Conservation (phyloP, 2,113 vertebrate species). For the Acinonyx jubatus region DNA sequence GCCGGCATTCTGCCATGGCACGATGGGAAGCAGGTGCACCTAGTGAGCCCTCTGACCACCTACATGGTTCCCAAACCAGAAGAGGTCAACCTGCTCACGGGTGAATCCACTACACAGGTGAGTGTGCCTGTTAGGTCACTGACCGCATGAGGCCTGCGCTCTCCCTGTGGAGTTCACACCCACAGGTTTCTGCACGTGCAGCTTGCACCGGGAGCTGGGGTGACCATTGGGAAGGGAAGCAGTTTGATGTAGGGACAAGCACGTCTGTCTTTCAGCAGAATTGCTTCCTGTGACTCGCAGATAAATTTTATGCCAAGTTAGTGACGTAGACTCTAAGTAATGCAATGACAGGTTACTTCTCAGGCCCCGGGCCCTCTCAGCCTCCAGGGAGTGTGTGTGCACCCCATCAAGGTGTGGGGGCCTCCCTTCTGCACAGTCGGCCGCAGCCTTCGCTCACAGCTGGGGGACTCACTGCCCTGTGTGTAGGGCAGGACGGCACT, state of each 20-base stretch:
- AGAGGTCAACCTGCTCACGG: constrained; percentile 94
- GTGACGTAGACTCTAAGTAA: fast-evolving
- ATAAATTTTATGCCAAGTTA: fast-evolving
- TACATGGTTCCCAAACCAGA: constrained; percentile 97
- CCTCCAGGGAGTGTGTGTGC: fast-evolving
- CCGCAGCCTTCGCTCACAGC: not conserved
- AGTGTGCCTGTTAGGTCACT: not conserved
- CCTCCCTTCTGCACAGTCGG: fast-evolving
- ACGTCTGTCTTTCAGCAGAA: not conserved
- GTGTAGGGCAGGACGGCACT: fast-evolving
- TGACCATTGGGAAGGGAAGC: not conserved
- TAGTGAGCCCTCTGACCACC: constrained; percentile 95
- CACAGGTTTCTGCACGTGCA: fast-evolving
- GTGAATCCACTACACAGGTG: constrained; percentile 89
- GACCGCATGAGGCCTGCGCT: fast-evolving
- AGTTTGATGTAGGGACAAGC: fast-evolving
- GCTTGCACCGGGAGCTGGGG: fast-evolving
- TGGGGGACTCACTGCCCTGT: fast-evolving
- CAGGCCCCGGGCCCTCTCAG: not conserved
- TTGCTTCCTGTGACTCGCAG: not conserved
- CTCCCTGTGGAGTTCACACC: fast-evolving
- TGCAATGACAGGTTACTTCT: fast-evolving
- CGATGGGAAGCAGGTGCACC: constrained; percentile 93
- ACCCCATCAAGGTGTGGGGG: not conserved
- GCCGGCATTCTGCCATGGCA: constrained; percentile 93